phyloP scores from a whole-genome alignment of 2,113 vertebrate species.

The Apodemus speciosus region DNA sequence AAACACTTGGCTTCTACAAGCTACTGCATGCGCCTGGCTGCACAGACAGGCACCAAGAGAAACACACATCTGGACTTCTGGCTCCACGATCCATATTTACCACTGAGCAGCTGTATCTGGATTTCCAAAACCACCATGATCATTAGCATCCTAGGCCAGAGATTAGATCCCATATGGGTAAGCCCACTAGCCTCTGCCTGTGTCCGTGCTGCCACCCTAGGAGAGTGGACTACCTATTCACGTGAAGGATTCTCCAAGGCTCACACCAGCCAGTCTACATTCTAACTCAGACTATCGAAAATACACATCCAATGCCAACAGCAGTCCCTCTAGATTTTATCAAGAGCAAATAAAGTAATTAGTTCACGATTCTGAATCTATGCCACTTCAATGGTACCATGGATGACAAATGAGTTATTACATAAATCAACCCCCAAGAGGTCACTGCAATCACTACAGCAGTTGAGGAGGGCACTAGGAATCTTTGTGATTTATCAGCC shows the following conservation, averaged over 20 bases:
- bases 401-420: not conserved
- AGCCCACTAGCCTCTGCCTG: not conserved
- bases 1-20: not conserved
- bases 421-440: not conserved
- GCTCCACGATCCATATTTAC: not conserved
- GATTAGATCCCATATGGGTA: not conserved
- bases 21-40: not conserved
- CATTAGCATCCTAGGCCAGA: not conserved
- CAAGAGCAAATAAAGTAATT: not conserved
- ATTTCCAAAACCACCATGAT: not conserved
- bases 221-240: not conserved
- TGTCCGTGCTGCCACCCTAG: not conserved
- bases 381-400: not conserved
- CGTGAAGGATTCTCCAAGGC: not conserved
- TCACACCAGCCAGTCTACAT: not conserved
- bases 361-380: not conserved
- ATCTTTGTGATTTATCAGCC: not conserved
- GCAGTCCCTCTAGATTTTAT: not conserved
- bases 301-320: not conserved
- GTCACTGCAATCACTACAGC: not conserved
- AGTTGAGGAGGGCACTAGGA: not conserved
- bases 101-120: no score
- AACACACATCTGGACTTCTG: not conserved
- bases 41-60: not conserved
- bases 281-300: constrained; percentile 1